Base-by-base conservation (phyloP, 2,888 invertebrate species). In the Scelioninae gen. 2 region DNA sequence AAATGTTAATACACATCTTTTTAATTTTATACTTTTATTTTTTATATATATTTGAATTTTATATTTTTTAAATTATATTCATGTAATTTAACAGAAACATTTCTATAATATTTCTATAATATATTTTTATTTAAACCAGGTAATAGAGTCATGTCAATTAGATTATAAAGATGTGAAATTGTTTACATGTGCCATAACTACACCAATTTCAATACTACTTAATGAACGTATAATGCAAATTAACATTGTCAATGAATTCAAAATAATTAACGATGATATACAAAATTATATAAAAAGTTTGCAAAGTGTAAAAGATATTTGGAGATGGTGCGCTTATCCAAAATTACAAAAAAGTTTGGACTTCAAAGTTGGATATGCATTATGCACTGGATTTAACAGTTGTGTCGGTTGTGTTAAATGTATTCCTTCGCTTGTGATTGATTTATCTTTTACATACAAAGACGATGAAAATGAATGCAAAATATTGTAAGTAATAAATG, bases 251-350 rank as follows among this genome's bases (percentile, higher is more conserved):
- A 86, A 90, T 0, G 87, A 89, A 72, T 91, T 91, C 78, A 88
- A 90, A 57, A 71, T 83, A 9, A 58, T 74, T 0, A 74, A 77
- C 7, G 65, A 63, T 28, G 67, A 68, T 10, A 37, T 75, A 2
- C 39, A 19, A 7, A 52, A 22, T 18, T 71, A 82, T 10, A 82
- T 76, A 71, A 15, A 75, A 0, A 80, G 76, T 37, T 65, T 80
- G 10, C 80, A 81, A 50, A 81, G 61, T 63, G 52, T 84, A 18
- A 96, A 96, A 82, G 94, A 95, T 82, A 91, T 92, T 0, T 94
- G 94, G 90, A 95, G 95, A 85, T 91, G 92, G 88, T 88, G 91
- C 9, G 88, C 92, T 57, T 91, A 92, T 55, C 87, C 89, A 0
- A 85, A 86, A 58, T 85, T 95, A 16, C 90, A 91, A 11, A 69